phyloP scores from a whole-genome alignment of 30 jellyfish, hydroid and myxozoan species.

The Turritopsis dohrnii region DNA sequence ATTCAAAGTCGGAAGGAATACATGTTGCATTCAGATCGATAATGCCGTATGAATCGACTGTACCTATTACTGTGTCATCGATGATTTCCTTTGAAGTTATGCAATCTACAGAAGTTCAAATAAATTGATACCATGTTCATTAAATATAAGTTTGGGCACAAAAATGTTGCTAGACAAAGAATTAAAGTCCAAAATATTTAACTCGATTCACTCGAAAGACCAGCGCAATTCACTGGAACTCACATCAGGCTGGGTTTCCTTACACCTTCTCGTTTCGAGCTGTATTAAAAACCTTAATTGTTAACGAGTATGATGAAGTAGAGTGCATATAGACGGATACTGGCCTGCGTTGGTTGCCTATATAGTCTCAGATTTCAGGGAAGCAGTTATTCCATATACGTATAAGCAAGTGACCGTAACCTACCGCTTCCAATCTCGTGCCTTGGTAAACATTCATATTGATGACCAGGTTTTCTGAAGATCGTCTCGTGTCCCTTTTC shows the following conservation, averaged over 20 bases:
- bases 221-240: not conserved
- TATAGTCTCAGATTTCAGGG: too few relatives aligned
- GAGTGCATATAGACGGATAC: too few relatives aligned
- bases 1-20: not conserved
- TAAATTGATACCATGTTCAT: too few relatives aligned
- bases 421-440: not conserved
- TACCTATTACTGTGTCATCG: not conserved
- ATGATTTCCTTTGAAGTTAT: not conserved
- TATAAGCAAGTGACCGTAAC: too few relatives aligned
- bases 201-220: too few relatives aligned
- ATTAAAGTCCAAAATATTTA: too few relatives aligned
- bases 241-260: not conserved
- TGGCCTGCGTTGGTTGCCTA: too few relatives aligned
- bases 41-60: not conserved
- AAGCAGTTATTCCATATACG: too few relatives aligned
- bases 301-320: too few relatives aligned
- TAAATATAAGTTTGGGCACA: too few relatives aligned
- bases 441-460: not conserved
- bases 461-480: not conserved
- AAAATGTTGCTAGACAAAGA: too few relatives aligned
- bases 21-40: not conserved
- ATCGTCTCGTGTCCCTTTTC: not conserved
- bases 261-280: not conserved
- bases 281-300: too few relatives aligned
- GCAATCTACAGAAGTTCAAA: not conserved